Percentiles rank a stretch among this genome's conserved stretches.
Evolutionary conservation across 2,797 vertebrate genomes (phyloP).

Genomic region (Hippocampus kuda): DNA sequence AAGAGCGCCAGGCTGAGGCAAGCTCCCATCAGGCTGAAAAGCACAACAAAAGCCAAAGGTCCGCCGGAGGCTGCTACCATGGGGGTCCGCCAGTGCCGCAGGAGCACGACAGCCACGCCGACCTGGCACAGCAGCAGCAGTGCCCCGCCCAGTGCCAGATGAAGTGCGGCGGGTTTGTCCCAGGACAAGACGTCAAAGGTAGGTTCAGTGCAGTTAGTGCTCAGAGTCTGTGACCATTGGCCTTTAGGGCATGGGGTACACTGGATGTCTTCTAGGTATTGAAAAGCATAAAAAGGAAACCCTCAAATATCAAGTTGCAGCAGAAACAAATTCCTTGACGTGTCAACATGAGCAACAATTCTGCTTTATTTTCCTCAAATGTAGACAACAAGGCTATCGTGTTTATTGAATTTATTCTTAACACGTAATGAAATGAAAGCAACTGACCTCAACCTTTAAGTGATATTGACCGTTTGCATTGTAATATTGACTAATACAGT

Average conservation of each 20-base stretch:
- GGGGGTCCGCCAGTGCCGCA: conserved; percentile 54
- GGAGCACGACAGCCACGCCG: conserved; percentile 54
- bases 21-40: conserved; percentile 63
- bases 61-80: conserved; percentile 72
- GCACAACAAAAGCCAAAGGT: conserved; percentile 46
- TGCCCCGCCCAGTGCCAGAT: conserved; percentile 43
- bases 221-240: conserved; percentile 69
- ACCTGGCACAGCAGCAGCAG: conserved; percentile 48
- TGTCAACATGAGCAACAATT: background rate
- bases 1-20: conserved; percentile 68
- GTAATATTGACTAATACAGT: too few relatives aligned
- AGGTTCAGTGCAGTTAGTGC: conserved; percentile 61
- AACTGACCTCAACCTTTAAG: background rate
- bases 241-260: conserved; percentile 60
- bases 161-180: conserved; percentile 48
- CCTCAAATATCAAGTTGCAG: background rate
- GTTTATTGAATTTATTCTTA: too few relatives aligned
- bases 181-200: conserved; percentile 64
- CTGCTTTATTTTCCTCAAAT: background rate
- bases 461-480: background rate
- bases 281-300: conserved; percentile 13
- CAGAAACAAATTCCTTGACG: background rate
- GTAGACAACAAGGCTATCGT: background rate
- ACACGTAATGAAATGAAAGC: background rate
- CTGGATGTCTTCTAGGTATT: conserved; percentile 59